Conservation (phyloP, 30 jellyfish, hydroid and myxozoan species). For the Turritopsis rubra region DNA sequence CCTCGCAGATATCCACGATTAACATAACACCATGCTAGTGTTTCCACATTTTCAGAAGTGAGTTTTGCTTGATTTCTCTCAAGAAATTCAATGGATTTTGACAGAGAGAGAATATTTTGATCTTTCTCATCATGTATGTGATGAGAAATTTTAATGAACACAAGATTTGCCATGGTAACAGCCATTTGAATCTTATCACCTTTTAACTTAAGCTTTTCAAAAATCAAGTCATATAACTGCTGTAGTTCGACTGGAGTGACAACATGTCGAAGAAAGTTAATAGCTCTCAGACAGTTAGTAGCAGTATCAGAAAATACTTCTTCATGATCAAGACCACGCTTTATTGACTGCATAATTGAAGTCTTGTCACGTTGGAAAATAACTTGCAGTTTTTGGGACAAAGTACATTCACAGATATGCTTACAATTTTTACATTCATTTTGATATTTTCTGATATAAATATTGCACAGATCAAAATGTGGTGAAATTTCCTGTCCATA, state of each 20-base stretch:
- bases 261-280: slow-evolving; percentile 14
- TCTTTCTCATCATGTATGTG: background rate
- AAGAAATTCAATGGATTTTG: background rate
- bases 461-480: background rate
- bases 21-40: slow-evolving; percentile 8
- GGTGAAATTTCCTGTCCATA: background rate
- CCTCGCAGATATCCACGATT: slow-evolving; percentile 19
- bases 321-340: slow-evolving; percentile 9
- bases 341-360: slow-evolving; percentile 1
- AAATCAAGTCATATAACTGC: slow-evolving; percentile 5
- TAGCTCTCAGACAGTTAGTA: background rate
- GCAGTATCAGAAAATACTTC: background rate
- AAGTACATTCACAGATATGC: background rate
- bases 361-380: slow-evolving; percentile 3
- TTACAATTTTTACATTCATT: background rate
- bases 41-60: background rate
- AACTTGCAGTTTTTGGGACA: background rate
- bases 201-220: background rate
- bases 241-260: slow-evolving; percentile 4
- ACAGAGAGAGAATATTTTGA: background rate
- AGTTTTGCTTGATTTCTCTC: background rate
- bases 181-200: background rate
- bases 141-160: slow-evolving; percentile 15
- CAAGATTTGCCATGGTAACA: slow-evolving; percentile 17
- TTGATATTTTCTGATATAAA: slow-evolving; percentile 6